Conservation (phyloP, 2,888 invertebrate genomes). For the Synanthedon myopaeformis region DNA sequence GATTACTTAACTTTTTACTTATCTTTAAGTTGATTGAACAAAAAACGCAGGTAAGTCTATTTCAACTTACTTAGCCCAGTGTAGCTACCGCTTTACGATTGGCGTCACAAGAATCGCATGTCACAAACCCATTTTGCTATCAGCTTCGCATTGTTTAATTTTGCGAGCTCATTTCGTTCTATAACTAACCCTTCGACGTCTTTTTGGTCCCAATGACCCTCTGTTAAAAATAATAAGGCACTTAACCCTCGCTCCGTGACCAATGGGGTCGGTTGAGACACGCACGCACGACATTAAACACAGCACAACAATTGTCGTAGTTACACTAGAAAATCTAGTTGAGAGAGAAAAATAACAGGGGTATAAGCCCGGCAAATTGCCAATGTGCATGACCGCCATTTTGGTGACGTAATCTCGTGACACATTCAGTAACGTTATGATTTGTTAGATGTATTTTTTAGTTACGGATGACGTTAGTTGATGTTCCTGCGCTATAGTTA, state of each 20-base stretch:
- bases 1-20: no score
- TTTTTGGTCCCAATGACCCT: constrained; percentile 5
- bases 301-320: neutral
- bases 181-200: neutral
- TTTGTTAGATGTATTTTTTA: neutral
- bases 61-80: no score
- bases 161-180: neutral
- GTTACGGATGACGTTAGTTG: no score
- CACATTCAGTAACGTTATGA: neutral
- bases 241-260: constrained; percentile 10
- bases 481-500: neutral
- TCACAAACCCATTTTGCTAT: no score
- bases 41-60: no score
- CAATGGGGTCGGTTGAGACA: constrained; percentile 4
- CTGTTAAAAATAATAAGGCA: constrained; percentile 14
- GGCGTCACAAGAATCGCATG: no score
- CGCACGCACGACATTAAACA: constrained; percentile 3
- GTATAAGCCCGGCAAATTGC: neutral
- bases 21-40: no score
- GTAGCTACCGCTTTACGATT: no score
- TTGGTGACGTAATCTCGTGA: neutral
- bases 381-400: neutral
- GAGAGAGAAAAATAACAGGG: neutral
- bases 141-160: no score
- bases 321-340: no score